Base-by-base conservation (phyloP, 1,140 invertebrate genomes). In the Hesperophylax magnus region DNA sequence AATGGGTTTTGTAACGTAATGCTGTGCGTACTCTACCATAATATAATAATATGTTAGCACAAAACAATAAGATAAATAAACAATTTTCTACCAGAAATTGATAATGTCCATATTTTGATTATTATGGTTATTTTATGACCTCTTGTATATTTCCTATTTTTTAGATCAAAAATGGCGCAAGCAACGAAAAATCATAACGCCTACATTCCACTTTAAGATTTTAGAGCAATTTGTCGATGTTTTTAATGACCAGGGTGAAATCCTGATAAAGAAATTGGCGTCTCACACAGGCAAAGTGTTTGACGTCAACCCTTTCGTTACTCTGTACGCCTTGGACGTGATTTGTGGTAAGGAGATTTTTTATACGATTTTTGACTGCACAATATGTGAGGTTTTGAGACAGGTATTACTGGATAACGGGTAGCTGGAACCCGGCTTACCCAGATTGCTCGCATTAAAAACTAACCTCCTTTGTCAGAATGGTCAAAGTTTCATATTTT, bases 181-280 rank as follows among this genome's bases (percentile, higher is more conserved):
- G 60, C 81, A 82, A 20, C 63, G 81, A 63, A 84, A 84, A 76
- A 84, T 84, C 22, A 80, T 84, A 74, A 98, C 96, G 1, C 96
- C 96, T 14, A 93, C 96, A 1, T 97, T 97, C 86, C 96, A 98
- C 87, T 97, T 97, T 86, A 93, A 94, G 84, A 96, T 98, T 80
- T 89, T 98, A 31, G 93, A 97, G 83, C 93, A 95, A 85, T 97
- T 97, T 85, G 85, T 96, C n/a, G 92, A 93, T 54, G 91, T 96
- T 3, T 96, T 98, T 87, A 93, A 93, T 82, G 92, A 95, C 82
- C 94, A 97, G 84, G 90, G 92, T 60, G 86, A 91, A 7, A 89
- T 93, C 24, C 88, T 97, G 78, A 88, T 93, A 0, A 85, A 92
- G 6, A 92, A 93, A 85, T 86, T 98, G 54, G 90, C 93, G 80